phyloP scores from a whole-genome alignment of 2,113 vertebrate species.

The Progne subis region DNA sequence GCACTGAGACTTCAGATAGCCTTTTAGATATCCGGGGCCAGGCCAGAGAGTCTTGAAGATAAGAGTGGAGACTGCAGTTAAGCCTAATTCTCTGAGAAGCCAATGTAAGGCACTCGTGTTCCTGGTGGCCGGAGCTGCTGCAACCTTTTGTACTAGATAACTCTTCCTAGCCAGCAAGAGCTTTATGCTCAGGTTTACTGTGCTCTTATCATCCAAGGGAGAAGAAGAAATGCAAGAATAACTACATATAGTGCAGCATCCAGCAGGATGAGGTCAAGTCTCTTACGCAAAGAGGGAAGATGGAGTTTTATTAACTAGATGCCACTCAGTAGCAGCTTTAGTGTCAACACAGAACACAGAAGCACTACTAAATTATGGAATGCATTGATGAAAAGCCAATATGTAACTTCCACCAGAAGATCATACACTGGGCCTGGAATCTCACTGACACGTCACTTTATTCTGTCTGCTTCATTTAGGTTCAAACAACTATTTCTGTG shows the following conservation, averaged over 20 bases:
- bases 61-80: constrained; percentile 20
- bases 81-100: constrained; percentile 46
- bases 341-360: neutral
- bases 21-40: constrained; percentile 27
- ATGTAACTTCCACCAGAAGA: neutral
- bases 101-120: neutral
- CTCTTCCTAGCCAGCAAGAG: neutral
- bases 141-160: neutral
- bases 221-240: neutral
- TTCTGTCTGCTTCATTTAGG: neutral
- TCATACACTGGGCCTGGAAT: neutral
- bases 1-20: constrained; percentile 31
- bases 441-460: neutral
- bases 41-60: constrained; percentile 41
- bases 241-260: neutral
- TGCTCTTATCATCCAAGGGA: neutral
- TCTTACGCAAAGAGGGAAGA: neutral
- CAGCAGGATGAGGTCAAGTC: neutral
- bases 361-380: neutral
- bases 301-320: neutral
- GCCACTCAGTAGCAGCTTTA: neutral
- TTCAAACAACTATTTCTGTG: neutral
- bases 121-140: neutral
- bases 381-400: neutral
- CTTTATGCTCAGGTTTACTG: neutral